These are phyloP conservation scores for Halocynthia aurantium DNA, from an alignment of 23 tunicate genomes.

Conservation along the genomic window DNA sequence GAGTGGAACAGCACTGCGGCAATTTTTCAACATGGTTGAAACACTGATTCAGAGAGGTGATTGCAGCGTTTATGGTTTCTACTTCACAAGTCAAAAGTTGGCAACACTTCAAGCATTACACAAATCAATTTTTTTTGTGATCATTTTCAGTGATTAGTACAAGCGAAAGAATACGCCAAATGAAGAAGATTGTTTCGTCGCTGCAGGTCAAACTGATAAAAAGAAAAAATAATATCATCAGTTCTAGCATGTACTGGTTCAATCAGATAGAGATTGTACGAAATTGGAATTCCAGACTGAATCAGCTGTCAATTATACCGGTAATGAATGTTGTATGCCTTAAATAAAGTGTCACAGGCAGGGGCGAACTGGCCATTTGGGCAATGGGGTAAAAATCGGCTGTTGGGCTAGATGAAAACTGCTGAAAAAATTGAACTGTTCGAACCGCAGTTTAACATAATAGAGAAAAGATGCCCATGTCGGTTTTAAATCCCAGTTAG, in stretches of 20 bases:
- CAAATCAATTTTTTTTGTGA: neutral
- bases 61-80: neutral
- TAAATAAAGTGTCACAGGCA: neutral
- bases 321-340: constrained; percentile 9
- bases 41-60: constrained; percentile 57
- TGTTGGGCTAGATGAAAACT: too few relatives aligned
- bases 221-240: constrained; percentile 6
- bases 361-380: too few relatives aligned
- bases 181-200: constrained; percentile 13
- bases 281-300: constrained; percentile 46
- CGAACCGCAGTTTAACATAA: too few relatives aligned
- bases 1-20: constrained; percentile 58
- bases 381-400: too few relatives aligned
- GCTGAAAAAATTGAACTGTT: too few relatives aligned
- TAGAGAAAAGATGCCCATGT: too few relatives aligned
- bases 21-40: constrained; percentile 56
- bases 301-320: constrained; percentile 27
- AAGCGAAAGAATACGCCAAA: constrained; percentile 25
- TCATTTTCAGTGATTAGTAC: constrained; percentile 7
- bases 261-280: constrained; percentile 38
- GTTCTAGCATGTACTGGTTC: constrained; percentile 48
- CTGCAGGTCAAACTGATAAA: neutral
- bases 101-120: neutral
- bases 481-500: neutral
- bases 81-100: too few relatives aligned